Base-by-base conservation (phyloP, 2,888 invertebrate genomes). In the Tenthredo amoena region DNA sequence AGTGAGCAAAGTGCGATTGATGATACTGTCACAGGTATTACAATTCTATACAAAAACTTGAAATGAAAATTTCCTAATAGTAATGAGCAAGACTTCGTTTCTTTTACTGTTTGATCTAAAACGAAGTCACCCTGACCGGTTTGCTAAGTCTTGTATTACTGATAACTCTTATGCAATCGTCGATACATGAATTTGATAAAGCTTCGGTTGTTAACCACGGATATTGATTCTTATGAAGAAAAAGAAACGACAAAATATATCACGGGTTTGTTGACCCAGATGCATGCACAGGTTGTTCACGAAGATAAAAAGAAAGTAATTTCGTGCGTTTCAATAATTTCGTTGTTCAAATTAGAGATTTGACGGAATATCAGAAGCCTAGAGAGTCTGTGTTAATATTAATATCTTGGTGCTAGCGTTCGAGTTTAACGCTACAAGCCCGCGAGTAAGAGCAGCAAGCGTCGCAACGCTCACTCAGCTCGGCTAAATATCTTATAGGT, bases 401-500 rank as follows among this genome's bases (percentile, higher is more conserved):
- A 34, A 55, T 34, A 55, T 7, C 31, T n/a, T 77, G 47, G 50
- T 77, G 18, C 43, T 31, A 10, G 26, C 31, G 26, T 18, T 76
- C 21, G 47, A 37, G 50, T 76, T 43, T 76, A 21, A 76, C 76
- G 47, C 47, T 55, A 50, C 18, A 10, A 55, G 15, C 55, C 15
- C n/a, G 31, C 31, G 34, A 77, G 34, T 34, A 34, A 21, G 72
- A 12, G 7, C 55, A 55, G 37, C 77, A 31, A 55, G 77, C 55
- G 34, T 55, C 26, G 15, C 37, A 34, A 74, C 40, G 77, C 77
- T 77, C 34, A 34, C 55, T 50, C 34, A 68, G 68, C 18, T 68
- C 4, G 21, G 72, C 43, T 74, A 15, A 72, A 74, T 74, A 21
- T 40, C 40, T 74, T 71, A 71, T 71, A 37, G 37, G 26, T 76